These are phyloP conservation scores for Drosophila koepferae DNA, from an alignment of 2,888 invertebrate genomes.

Conservation along the genomic window DNA sequence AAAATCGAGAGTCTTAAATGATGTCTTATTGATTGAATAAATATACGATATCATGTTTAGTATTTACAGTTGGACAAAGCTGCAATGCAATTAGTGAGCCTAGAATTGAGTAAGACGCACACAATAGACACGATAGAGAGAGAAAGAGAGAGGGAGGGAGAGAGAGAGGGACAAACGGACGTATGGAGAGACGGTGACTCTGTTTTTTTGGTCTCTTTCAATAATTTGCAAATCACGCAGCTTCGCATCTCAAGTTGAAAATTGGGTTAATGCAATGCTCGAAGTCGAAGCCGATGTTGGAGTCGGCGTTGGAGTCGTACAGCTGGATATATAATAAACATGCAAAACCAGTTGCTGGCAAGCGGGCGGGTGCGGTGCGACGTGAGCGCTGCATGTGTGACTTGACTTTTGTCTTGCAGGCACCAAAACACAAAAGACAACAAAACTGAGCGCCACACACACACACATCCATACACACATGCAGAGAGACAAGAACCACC, in stretches of 20 bases:
- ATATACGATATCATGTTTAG: conserved; percentile 25
- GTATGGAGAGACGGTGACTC: conserved; percentile 9
- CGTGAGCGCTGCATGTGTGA: conserved; percentile 9
- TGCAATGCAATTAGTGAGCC: conserved; percentile 51
- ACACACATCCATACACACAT: conserved; percentile 46
- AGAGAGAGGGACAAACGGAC: conserved; percentile 14
- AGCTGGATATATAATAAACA: conserved; percentile 68
- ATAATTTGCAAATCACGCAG: conserved; percentile 81
- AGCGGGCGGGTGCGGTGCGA: background rate
- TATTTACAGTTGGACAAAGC: conserved; percentile 37
- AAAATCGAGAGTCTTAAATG: background rate
- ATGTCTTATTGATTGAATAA: conserved; percentile 23
- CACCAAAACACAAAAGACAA: conserved; percentile 71
- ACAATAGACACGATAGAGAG: conserved; percentile 11
- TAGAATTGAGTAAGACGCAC: conserved; percentile 58
- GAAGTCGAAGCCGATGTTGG: conserved; percentile 32
- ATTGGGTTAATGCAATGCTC: conserved; percentile 80
- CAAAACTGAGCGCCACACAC: conserved; percentile 68
- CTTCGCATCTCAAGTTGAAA: conserved; percentile 78
- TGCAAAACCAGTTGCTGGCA: conserved; percentile 63
- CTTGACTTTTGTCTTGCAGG: conserved; percentile 70
- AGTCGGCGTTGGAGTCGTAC: conserved; percentile 33
- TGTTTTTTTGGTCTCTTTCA: conserved; percentile 31
- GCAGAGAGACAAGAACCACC: conserved; percentile 56
- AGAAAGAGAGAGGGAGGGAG: too few species aligned